Evolutionary conservation across 2,797 vertebrate species (phyloP).

Genomic region (Babyrousa celebensis): DNA sequence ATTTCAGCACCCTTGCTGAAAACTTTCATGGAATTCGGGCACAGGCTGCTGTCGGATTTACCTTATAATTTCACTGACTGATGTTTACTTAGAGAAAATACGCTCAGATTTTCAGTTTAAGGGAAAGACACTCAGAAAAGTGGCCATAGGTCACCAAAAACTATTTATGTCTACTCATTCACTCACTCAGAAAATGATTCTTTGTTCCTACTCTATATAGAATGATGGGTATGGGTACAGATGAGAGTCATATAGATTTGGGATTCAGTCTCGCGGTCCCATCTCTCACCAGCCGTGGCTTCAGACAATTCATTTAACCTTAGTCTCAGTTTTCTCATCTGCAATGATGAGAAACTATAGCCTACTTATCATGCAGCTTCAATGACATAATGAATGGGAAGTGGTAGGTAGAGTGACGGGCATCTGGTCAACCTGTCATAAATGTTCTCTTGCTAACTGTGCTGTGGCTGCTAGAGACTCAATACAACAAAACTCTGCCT

Average conservation of each 20-base stretch:
- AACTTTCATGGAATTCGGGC: background rate
- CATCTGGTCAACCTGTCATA: background rate
- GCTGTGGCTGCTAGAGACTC: background rate
- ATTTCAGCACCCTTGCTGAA: background rate
- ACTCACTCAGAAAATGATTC: background rate
- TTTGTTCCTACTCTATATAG: background rate
- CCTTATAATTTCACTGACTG: background rate
- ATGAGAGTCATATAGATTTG: background rate
- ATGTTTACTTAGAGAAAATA: background rate
- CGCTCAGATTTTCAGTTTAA: conserved; percentile 3
- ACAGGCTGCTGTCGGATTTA: background rate
- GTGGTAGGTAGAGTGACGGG: background rate
- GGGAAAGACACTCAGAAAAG: background rate
- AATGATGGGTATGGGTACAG: background rate
- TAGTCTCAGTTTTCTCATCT: background rate
- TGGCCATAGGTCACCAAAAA: background rate
- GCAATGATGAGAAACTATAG: background rate
- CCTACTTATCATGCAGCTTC: background rate
- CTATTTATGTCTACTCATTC: background rate
- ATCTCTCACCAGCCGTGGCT: background rate
- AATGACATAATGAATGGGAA: too few species aligned
- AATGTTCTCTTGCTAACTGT: background rate
- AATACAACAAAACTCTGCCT: background rate
- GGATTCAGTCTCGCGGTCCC: background rate
- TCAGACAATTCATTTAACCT: background rate